Conservation (phyloP, 2,113 vertebrate genomes). For the Penelope pileata region DNA sequence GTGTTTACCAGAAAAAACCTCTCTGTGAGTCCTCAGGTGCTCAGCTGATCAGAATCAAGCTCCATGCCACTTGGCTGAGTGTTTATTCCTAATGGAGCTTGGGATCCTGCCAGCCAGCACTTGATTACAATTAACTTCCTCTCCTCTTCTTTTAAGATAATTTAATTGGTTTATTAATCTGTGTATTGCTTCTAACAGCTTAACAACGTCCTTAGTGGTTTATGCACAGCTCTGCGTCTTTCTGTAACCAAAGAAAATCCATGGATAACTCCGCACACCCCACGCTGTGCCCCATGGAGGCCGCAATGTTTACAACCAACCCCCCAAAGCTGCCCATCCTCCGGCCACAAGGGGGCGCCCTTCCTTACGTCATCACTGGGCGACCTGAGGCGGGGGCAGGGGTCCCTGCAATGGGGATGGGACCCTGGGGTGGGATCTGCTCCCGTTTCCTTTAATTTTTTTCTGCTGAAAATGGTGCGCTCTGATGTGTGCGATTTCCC, state of each 20-base stretch:
- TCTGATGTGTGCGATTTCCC: background rate
- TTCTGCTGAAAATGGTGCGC: no score
- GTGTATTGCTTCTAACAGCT: background rate
- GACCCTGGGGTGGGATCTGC: no score
- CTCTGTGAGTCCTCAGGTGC: rapidly evolving
- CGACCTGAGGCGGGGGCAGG: no score
- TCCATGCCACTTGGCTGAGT: background rate
- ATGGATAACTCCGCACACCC: no score
- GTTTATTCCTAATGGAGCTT: background rate
- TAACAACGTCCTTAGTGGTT: background rate
- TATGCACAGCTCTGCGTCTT: background rate
- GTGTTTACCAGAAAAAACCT: background rate
- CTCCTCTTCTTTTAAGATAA: background rate
- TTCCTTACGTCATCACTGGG: no score
- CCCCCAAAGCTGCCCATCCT: no score
- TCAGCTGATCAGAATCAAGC: background rate
- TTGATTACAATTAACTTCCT: background rate
- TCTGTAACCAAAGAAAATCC: no score
- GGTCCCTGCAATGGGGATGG: no score
- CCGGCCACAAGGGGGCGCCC: no score
- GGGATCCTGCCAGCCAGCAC: background rate
- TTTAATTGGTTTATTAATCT: background rate
- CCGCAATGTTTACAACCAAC: no score
- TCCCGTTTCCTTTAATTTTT: no score
- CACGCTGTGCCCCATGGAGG: no score